Percentiles rank a stretch among this genome's conserved stretches.
phyloP scores from a whole-genome alignment of 1,140 invertebrate species.

The Ganaspis sp. region DNA sequence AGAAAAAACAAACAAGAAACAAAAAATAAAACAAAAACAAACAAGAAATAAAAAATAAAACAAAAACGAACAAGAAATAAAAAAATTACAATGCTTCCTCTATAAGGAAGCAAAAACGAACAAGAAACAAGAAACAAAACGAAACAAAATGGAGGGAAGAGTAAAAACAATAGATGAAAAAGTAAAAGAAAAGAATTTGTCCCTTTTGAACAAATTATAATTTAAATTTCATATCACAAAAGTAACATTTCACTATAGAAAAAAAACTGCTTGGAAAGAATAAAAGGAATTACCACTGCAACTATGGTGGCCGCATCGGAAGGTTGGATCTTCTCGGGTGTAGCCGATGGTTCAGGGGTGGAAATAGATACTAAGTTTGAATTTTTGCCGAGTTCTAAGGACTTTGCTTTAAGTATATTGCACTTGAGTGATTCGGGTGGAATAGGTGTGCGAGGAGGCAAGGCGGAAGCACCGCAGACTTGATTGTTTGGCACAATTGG shows the following conservation, averaged over 20 bases:
- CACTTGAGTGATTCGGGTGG: constrained; percentile 94
- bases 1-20: constrained; percentile 40
- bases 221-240: neutral
- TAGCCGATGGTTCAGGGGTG: constrained; percentile 71
- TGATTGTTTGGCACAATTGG: constrained; percentile 75
- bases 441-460: constrained; percentile 77
- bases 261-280: too few relatives aligned
- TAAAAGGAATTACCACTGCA: constrained; percentile 83
- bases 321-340: constrained; percentile 68
- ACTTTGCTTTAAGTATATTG: constrained; percentile 91
- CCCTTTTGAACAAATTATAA: too few relatives aligned
- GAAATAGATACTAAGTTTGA: constrained; percentile 73
- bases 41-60: too few relatives aligned
- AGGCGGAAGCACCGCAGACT: constrained; percentile 71
- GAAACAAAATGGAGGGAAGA: too few relatives aligned
- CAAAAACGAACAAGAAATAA: too few relatives aligned
- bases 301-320: constrained; percentile 83
- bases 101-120: too few relatives aligned
- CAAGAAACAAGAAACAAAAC: too few relatives aligned
- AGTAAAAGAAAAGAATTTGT: too few relatives aligned
- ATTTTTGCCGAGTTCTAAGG: constrained; percentile 69
- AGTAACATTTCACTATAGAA: neutral
- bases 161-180: too few relatives aligned
- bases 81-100: too few relatives aligned
- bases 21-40: too few relatives aligned